These are phyloP conservation scores for Zosterops japonicus DNA, from an alignment of 2,113 vertebrate species.

Conservation along the genomic window DNA sequence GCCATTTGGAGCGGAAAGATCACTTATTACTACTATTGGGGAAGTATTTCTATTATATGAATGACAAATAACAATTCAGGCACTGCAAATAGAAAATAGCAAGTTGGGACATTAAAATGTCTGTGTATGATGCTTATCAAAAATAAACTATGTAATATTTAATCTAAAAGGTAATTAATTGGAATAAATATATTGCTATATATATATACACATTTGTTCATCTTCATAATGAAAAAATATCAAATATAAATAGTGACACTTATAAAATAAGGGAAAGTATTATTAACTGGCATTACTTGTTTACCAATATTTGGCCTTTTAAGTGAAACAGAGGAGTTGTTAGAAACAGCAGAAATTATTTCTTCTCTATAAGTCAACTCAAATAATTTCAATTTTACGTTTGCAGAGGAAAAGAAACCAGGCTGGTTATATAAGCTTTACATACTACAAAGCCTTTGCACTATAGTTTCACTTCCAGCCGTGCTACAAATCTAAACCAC, in stretches of 20 bases:
- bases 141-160: neutral
- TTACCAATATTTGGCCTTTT: neutral
- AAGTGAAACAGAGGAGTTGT: neutral
- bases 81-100: neutral
- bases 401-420: neutral
- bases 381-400: neutral
- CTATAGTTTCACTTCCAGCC: neutral
- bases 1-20: neutral
- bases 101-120: neutral
- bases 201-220: neutral
- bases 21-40: neutral
- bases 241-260: neutral
- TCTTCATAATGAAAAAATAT: neutral
- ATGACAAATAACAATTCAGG: neutral
- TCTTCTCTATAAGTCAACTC: neutral
- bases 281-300: neutral
- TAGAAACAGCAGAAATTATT: neutral
- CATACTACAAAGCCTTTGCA: neutral
- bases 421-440: neutral
- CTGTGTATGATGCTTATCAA: neutral
- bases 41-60: neutral
- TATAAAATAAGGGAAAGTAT: neutral
- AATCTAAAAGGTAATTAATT: neutral
- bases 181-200: neutral
- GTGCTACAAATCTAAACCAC: neutral